These are phyloP conservation scores for Neotragus moschatus DNA, from an alignment of 2,113 vertebrate species.

Conservation along the genomic window DNA sequence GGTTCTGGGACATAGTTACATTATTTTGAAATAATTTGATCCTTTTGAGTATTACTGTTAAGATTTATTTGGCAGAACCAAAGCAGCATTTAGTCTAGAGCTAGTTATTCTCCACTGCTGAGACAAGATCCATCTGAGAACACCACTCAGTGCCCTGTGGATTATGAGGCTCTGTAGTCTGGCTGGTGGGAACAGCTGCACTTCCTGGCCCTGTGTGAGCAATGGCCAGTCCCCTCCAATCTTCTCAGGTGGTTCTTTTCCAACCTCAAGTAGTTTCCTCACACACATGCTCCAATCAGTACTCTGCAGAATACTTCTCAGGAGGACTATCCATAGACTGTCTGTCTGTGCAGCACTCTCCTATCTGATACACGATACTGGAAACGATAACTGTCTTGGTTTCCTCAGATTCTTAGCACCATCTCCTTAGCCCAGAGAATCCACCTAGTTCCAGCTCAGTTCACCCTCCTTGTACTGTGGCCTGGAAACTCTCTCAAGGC, in stretches of 20 bases:
- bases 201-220: background rate
- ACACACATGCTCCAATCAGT: background rate
- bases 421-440: background rate
- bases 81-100: background rate
- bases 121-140: background rate
- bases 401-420: background rate
- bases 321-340: too few species aligned
- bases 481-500: background rate
- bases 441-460: background rate
- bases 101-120: background rate
- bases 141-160: background rate
- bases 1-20: background rate
- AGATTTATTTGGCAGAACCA: background rate
- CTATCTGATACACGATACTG: background rate
- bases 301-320: background rate
- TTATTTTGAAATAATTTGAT: background rate
- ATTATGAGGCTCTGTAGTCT: background rate
- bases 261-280: background rate
- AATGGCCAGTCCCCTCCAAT: background rate
- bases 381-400: background rate
- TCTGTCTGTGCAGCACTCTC: background rate
- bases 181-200: background rate
- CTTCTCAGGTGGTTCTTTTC: background rate
- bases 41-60: background rate
- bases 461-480: background rate